phyloP scores from a whole-genome alignment of 2,888 invertebrate genomes.

The Chesias legatella region DNA sequence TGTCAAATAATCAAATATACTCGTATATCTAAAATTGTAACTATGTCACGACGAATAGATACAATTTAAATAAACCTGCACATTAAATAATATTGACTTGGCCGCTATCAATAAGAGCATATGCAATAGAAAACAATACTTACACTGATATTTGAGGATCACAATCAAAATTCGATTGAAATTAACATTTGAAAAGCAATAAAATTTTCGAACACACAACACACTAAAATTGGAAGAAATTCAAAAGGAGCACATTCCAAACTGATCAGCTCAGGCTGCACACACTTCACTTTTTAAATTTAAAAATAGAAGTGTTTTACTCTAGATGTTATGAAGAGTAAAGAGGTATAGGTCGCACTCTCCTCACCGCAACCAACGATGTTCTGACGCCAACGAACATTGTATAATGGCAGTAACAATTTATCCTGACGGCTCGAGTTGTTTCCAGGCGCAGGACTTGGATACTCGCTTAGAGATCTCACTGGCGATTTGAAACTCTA shows the following conservation, averaged over 20 bases:
- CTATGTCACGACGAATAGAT: no score
- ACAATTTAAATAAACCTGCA: no score
- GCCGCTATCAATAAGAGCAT: no score
- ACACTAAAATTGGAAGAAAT: conserved; percentile 6
- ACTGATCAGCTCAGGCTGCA: conserved; percentile 18
- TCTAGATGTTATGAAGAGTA: conserved; percentile 18
- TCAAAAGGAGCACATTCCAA: conserved; percentile 31
- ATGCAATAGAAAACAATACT: conserved; percentile 29
- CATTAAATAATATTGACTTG: no score
- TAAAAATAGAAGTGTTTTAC: conserved; percentile 23
- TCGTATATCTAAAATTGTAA: no score
- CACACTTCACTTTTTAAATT: conserved; percentile 20
- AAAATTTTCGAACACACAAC: conserved; percentile 18
- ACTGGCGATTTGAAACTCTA: conserved; percentile 31
- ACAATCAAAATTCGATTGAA: conserved; percentile 29
- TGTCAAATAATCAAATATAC: conserved; percentile 2
- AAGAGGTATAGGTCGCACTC: conserved; percentile 43
- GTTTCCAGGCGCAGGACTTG: conserved; percentile 55
- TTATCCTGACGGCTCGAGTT: conserved; percentile 66
- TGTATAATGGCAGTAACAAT: conserved; percentile 69
- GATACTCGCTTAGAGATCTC: conserved; percentile 50
- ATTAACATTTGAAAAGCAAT: conserved; percentile 29
- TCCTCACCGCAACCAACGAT: conserved; percentile 57
- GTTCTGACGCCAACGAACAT: conserved; percentile 67
- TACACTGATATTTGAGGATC: conserved; percentile 33